Evolutionary conservation across 2,888 invertebrate species (phyloP).

Genomic region (Caenorhabditis sp.): DNA sequence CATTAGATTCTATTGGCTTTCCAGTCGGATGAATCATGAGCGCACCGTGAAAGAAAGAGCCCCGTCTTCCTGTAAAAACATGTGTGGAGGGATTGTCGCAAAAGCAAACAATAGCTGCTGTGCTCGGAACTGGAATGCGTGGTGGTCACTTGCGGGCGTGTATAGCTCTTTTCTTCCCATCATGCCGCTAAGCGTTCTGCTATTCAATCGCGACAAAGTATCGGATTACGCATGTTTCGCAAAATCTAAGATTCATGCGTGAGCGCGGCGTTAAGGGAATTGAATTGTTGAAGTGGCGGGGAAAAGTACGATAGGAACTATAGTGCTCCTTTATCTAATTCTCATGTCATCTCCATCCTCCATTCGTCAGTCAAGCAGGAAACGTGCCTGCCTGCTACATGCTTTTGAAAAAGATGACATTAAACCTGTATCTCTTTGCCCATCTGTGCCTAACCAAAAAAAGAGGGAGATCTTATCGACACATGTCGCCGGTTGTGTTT

Average conservation of each 20-base stretch:
- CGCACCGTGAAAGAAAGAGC: slow-evolving; percentile 1
- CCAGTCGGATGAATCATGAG: slow-evolving; percentile 43
- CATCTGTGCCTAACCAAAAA: slow-evolving; percentile 23
- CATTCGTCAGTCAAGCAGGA: not conserved
- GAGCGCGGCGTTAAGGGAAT: slow-evolving; percentile 43
- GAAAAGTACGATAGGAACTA: slow-evolving; percentile 29
- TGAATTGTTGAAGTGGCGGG: slow-evolving; percentile 32
- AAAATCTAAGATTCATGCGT: slow-evolving; percentile 45
- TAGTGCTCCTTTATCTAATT: slow-evolving; percentile 26
- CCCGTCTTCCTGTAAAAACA: slow-evolving; percentile 48
- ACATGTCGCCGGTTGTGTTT: not conserved
- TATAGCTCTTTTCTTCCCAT: slow-evolving; percentile 48
- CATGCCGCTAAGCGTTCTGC: slow-evolving; percentile 54
- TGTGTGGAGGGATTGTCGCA: slow-evolving; percentile 42
- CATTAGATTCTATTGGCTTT: slow-evolving; percentile 25
- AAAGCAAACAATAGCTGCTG: slow-evolving; percentile 39
- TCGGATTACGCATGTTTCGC: slow-evolving; percentile 53
- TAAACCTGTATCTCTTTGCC: not conserved
- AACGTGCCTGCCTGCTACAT: not conserved
- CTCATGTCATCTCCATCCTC: not conserved
- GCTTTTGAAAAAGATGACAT: slow-evolving; percentile 2
- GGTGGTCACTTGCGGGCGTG: slow-evolving; percentile 32
- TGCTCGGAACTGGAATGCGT: slow-evolving; percentile 52
- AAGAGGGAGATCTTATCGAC: slow-evolving; percentile 30
- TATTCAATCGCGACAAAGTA: slow-evolving; percentile 50